These are phyloP conservation scores for Chrysoperla carnea DNA, from an alignment of 1,140 invertebrate species.

Conservation along the genomic window DNA sequence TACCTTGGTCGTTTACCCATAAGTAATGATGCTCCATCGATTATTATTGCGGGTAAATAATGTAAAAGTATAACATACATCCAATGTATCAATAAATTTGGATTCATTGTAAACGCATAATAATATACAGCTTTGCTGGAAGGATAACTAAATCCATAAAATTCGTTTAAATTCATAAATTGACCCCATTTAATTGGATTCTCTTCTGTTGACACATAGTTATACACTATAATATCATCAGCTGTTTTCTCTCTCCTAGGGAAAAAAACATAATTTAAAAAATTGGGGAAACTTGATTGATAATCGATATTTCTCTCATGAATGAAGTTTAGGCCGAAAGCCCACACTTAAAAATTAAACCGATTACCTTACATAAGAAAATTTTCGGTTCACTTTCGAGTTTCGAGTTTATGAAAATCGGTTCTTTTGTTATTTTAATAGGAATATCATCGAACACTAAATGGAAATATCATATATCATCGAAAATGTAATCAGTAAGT, in stretches of 20 bases:
- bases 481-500: too few species aligned
- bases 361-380: not conserved
- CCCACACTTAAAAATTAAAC: not conserved
- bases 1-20: slow-evolving; percentile 44
- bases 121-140: slow-evolving; percentile 36
- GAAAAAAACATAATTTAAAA: slow-evolving; percentile 10
- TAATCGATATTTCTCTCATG: too few species aligned
- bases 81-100: slow-evolving; percentile 18
- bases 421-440: too few species aligned
- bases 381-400: too few species aligned
- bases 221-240: slow-evolving; percentile 39
- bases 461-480: too few species aligned
- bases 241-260: slow-evolving; percentile 14
- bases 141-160: slow-evolving; percentile 29
- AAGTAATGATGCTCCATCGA: slow-evolving; percentile 39
- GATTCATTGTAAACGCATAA: slow-evolving; percentile 30
- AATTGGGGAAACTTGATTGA: too few species aligned
- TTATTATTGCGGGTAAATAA: slow-evolving; percentile 41
- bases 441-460: too few species aligned
- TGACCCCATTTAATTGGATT: slow-evolving; percentile 45
- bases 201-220: slow-evolving; percentile 47
- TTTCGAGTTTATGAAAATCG: too few species aligned
- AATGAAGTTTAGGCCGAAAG: not conserved
- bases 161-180: slow-evolving; percentile 29
- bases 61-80: slow-evolving; percentile 37